Conservation (phyloP, 2,888 invertebrate genomes). For the Acronicta psi region DNA sequence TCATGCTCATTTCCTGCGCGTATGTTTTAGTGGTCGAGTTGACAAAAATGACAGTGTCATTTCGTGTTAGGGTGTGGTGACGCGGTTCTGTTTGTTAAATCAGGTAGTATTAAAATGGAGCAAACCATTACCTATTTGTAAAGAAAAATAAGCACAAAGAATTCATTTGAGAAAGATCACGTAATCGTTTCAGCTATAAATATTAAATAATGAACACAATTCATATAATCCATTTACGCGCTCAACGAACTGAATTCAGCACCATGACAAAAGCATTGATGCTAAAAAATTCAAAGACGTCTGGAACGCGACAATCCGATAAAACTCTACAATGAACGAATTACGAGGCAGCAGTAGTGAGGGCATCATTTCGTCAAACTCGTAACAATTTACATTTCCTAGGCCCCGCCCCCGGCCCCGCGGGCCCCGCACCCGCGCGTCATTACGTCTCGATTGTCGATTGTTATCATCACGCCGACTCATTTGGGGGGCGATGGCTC, state of each 20-base stretch:
- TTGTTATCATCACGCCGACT: conserved; percentile 61
- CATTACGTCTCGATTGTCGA: conserved; percentile 62
- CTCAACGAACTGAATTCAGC: conserved; percentile 27
- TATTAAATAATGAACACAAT: conserved; percentile 21
- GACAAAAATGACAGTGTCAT: conserved; percentile 11
- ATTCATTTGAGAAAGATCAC: not conserved
- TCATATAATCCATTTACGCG: conserved; percentile 23
- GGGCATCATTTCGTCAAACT: conserved; percentile 45
- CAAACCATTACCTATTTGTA: not conserved
- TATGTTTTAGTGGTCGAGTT: conserved; percentile 8
- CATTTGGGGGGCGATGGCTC: conserved; percentile 54
- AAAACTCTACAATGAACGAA: conserved; percentile 49
- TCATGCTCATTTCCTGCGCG: conserved; percentile 47
- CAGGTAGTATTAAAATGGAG: not conserved
- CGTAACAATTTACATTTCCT: conserved; percentile 55
- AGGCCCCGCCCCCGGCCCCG: not conserved
- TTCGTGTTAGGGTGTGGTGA: conserved; percentile 3
- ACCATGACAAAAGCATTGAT: conserved; percentile 31
- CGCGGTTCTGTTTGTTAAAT: conserved; percentile 1
- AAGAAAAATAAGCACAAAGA: not conserved
- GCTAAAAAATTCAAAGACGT: conserved; percentile 31
- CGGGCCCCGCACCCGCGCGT: conserved; percentile 13
- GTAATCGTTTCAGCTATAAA: conserved; percentile 6
- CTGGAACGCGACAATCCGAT: conserved; percentile 34
- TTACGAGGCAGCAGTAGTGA: conserved; percentile 33